Percentiles rank a stretch among this genome's conserved stretches.
Evolutionary conservation across 2,888 invertebrate species (phyloP).

Genomic region (Morpho achilles): DNA sequence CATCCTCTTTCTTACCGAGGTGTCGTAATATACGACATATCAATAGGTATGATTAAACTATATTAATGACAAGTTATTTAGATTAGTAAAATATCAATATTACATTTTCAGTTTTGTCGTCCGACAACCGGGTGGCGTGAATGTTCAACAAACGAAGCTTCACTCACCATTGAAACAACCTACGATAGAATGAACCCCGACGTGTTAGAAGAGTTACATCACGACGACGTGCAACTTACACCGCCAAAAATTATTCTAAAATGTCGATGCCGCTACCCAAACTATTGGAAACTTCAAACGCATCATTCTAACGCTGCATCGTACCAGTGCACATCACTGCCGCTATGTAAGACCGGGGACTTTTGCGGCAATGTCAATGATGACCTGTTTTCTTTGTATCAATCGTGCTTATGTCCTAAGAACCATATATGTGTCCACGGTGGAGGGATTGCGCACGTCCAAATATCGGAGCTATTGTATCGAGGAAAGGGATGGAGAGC

Average conservation of each 20-base stretch:
- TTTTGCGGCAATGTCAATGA: conserved; percentile 81
- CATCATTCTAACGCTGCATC: conserved; percentile 34
- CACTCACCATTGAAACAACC: conserved; percentile 52
- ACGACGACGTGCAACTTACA: conserved; percentile 52
- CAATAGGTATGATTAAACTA: too few species aligned
- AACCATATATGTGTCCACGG: conserved; percentile 79
- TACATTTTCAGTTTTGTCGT: conserved; percentile 71
- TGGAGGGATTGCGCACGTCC: conserved; percentile 57
- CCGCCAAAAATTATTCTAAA: conserved; percentile 64
- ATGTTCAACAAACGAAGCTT: conserved; percentile 51
- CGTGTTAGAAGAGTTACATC: conserved; percentile 59
- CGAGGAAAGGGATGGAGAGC: conserved; percentile 78
- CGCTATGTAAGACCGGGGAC: conserved; percentile 72
- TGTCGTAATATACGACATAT: too few species aligned
- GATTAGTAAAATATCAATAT: background rate
- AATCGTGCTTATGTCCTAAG: conserved; percentile 81
- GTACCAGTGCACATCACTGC: conserved; percentile 73
- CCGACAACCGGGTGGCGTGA: conserved; percentile 54
- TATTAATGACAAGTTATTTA: too few species aligned
- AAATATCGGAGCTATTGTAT: conserved; percentile 78
- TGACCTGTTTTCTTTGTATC: conserved; percentile 80
- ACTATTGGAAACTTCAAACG: conserved; percentile 70
- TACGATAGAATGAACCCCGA: conserved; percentile 58
- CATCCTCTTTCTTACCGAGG: too few species aligned
- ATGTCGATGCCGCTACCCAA: conserved; percentile 72